phyloP scores from a whole-genome alignment of 2,888 invertebrate genomes.

The Pseudococcus longispinus region DNA sequence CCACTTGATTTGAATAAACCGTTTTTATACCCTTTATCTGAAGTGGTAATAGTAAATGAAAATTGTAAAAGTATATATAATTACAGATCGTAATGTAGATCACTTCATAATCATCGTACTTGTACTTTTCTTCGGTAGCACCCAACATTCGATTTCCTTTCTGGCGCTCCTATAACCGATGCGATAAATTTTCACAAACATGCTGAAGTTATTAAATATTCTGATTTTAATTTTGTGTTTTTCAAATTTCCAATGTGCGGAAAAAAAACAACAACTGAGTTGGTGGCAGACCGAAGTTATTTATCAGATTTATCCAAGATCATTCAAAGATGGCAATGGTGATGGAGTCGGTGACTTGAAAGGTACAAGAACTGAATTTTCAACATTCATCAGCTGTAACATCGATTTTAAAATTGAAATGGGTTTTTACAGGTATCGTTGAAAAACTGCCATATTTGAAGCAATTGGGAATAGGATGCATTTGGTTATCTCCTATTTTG shows the following conservation, averaged over 20 bases:
- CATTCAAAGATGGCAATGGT: conserved; percentile 82
- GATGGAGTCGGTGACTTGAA: conserved; percentile 87
- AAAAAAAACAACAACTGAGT: conserved; percentile 63
- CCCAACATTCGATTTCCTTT: not conserved
- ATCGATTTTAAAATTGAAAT: conserved; percentile 73
- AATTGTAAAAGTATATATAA: not conserved
- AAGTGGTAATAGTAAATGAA: conserved; percentile 13
- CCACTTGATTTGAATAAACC: not conserved
- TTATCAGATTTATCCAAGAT: conserved; percentile 86
- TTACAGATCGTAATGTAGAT: not conserved
- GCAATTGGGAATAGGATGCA: conserved; percentile 69
- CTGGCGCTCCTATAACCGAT: not conserved
- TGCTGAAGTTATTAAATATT: not conserved
- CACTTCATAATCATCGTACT: not conserved
- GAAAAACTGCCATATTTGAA: conserved; percentile 66
- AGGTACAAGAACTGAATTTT: too few species aligned
- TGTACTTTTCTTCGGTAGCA: not conserved
- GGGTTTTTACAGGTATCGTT: conserved; percentile 61
- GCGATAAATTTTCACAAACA: not conserved
- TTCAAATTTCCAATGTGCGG: not conserved
- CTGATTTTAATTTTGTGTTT: not conserved
- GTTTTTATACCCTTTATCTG: not conserved
- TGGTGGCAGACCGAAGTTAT: conserved; percentile 86
- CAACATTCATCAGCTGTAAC: too few species aligned
- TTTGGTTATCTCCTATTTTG: conserved; percentile 78